Conservation (phyloP, 1,140 invertebrate genomes). For the Ylistrum balloti region DNA sequence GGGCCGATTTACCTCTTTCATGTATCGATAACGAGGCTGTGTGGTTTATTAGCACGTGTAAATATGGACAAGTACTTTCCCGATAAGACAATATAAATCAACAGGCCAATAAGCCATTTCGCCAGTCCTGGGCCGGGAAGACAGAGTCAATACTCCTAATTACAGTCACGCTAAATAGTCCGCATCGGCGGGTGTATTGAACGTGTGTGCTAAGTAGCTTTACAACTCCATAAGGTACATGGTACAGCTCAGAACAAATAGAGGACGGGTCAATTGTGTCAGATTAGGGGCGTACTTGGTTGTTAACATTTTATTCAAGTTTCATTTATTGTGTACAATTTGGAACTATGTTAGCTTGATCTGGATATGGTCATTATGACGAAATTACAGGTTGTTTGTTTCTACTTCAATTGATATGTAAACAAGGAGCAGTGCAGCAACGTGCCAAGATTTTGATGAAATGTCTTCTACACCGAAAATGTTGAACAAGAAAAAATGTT, state of each 20-base stretch:
- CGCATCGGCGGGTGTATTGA: slow-evolving; percentile 17
- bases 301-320: background rate
- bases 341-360: background rate
- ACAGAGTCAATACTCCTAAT: slow-evolving; percentile 5
- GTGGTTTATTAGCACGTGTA: slow-evolving; percentile 24
- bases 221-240: background rate
- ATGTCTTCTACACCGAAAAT: background rate
- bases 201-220: background rate
- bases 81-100: slow-evolving; percentile 39
- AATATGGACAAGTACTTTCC: slow-evolving; percentile 33
- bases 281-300: background rate
- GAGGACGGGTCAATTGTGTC: slow-evolving; percentile 7
- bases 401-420: background rate
- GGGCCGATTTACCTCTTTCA: background rate
- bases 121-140: background rate
- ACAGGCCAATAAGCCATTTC: background rate
- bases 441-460: background rate
- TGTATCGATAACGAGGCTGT: slow-evolving; percentile 5
- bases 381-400: background rate
- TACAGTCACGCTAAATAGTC: slow-evolving; percentile 13
- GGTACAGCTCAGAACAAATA: background rate
- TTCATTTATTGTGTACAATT: background rate
- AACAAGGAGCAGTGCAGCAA: background rate
- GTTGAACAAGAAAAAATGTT: background rate
- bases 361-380: background rate